phyloP scores from a whole-genome alignment of 2,797 vertebrate genomes.

The Margarornis squamiger region DNA sequence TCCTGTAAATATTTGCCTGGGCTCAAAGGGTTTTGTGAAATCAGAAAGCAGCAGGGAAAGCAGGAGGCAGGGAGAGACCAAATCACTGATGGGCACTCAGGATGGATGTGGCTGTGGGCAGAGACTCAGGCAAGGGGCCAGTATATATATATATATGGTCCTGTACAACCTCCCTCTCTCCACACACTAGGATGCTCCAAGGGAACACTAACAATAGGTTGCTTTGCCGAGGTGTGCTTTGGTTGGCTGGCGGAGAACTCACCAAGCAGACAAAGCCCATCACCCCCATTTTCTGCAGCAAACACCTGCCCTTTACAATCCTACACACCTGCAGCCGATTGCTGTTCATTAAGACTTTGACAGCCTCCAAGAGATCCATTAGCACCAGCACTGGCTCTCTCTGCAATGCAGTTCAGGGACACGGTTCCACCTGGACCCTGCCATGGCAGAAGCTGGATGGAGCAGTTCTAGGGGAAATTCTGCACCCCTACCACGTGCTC shows the following conservation, averaged over 20 bases:
- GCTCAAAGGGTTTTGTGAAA: not conserved
- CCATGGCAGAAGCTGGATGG: not conserved
- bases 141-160: no score
- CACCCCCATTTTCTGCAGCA: not conserved
- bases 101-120: not conserved
- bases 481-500: fast-evolving
- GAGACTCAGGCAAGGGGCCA: not conserved
- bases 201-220: fast-evolving
- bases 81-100: fast-evolving
- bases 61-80: not conserved
- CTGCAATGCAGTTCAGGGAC: not conserved
- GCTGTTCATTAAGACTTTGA: not conserved
- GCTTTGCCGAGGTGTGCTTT: not conserved
- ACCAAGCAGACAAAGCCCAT: fast-evolving
- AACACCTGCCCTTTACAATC: not conserved
- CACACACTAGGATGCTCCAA: not conserved
- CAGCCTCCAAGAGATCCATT: not conserved
- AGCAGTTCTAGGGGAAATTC: not conserved
- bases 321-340: not conserved
- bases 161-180: not conserved
- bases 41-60: not conserved
- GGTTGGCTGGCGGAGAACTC: not conserved
- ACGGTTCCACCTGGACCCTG: not conserved
- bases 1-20: constrained; percentile 26
- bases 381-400: not conserved